Base-by-base conservation (phyloP, 2,113 vertebrate species). In the Tautogolabrus adspersus region DNA sequence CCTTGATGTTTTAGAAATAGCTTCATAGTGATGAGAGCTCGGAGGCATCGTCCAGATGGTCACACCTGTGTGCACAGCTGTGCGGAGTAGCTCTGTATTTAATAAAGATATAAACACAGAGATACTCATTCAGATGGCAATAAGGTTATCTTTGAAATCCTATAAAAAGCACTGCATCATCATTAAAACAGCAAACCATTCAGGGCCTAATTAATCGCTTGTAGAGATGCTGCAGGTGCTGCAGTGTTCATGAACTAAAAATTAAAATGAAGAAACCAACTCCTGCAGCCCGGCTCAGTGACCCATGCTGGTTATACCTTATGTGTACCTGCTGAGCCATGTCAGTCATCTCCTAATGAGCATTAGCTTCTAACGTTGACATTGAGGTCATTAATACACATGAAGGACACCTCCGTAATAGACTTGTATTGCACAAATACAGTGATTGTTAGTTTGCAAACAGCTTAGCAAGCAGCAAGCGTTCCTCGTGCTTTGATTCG, bases 401-500 rank as follows among this genome's bases (percentile, higher is more conserved):
- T 83, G 86, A 91, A 92, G 90, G 87, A 90, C 89, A 87, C 76
- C 42, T 63, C 78, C 5, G 56, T 93, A 89, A 92, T 88, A 87
- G 87, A 91, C 87, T 86, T n/a, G 84, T 82, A 82, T 79, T 40
- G 47, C 8, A 15, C 60, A 80, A 82, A 87, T 84, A 80, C 79
- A 84, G 79, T 54, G 78, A 71, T 87, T 80, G 88, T 68, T 82
- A 69, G 86, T 87, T 89, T 83, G 85, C 87, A 86, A 90, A 87
- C 82, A 85, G 88, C 83, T 90, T 88, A 89, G 88, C 86, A 90
- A 83, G 89, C 86, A 72, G 70, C 52, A n/a, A 79, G 80, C 66
- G 61, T 87, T 84, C 62, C 77, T 79, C 10, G 61, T 54, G 84
- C 87, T 90, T 90, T 90, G 85, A 90, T 91, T 90, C 67, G 7